phyloP scores from a whole-genome alignment of 2,797 vertebrate genomes.

The Tadarida brasiliensis region DNA sequence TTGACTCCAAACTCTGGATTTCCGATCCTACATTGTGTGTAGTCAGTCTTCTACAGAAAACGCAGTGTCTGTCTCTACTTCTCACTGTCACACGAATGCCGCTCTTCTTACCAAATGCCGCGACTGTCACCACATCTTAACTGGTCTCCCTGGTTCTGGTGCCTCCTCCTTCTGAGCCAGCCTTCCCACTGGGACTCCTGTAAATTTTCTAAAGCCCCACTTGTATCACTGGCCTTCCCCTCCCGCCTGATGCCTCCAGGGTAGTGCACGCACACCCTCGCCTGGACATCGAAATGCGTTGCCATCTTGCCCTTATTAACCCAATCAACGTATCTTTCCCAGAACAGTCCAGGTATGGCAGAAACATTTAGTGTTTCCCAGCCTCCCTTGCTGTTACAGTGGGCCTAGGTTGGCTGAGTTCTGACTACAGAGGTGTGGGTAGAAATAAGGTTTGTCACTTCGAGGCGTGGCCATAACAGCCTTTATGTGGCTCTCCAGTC shows the following conservation, averaged over 20 bases:
- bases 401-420: neutral
- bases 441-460: neutral
- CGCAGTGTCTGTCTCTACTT: neutral
- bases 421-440: neutral
- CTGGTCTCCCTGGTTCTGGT: neutral
- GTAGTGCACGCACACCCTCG: neutral
- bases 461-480: neutral
- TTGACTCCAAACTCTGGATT: conserved; percentile 35
- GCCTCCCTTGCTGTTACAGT: neutral
- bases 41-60: conserved; percentile 45
- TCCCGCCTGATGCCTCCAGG: neutral
- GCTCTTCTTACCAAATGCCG: neutral
- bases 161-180: neutral
- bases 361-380: neutral
- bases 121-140: neutral
- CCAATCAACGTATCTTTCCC: neutral
- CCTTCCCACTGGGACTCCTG: neutral
- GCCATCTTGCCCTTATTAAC: neutral
- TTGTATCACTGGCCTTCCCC: neutral
- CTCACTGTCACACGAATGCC: neutral
- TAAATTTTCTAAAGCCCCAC: neutral
- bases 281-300: neutral
- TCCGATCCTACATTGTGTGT: neutral
- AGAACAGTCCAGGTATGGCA: neutral
- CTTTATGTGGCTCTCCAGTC: neutral